These are phyloP conservation scores for Chaitophorus viminalis DNA, from an alignment of 2,888 invertebrate genomes.

Conservation along the genomic window DNA sequence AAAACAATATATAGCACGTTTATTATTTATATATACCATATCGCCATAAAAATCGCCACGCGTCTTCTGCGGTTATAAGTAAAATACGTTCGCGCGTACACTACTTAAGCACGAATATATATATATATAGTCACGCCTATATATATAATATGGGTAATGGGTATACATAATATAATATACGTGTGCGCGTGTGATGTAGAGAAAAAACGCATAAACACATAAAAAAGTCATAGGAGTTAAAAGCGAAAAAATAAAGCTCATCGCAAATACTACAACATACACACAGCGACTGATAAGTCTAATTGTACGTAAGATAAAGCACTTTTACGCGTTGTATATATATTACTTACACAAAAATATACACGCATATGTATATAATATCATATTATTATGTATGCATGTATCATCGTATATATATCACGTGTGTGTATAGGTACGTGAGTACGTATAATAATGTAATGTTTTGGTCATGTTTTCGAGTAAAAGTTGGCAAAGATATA, in stretches of 20 bases:
- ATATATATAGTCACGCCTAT: neutral
- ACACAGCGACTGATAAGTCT: neutral
- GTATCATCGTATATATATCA: too few relatives aligned
- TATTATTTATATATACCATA: neutral
- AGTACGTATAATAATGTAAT: neutral
- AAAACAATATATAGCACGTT: slow-evolving; percentile 14
- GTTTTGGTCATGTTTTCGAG: slow-evolving; percentile 36
- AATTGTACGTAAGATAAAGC: neutral
- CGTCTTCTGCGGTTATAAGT: neutral
- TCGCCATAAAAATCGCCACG: neutral
- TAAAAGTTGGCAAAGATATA: slow-evolving; percentile 46
- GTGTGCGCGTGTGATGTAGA: neutral
- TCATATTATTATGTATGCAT: too few relatives aligned
- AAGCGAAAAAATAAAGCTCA: neutral
- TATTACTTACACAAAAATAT: too few relatives aligned
- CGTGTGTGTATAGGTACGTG: too few relatives aligned
- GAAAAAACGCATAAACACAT: neutral
- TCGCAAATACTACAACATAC: neutral
- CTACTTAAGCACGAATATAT: neutral
- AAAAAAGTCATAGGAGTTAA: neutral
- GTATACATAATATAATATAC: neutral
- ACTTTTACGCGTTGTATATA: neutral
- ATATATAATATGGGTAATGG: neutral
- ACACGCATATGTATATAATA: too few relatives aligned
- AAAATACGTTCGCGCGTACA: neutral